Evolutionary conservation across 2,888 invertebrate species (phyloP).

Genomic region (Heteropelma amictum): DNA sequence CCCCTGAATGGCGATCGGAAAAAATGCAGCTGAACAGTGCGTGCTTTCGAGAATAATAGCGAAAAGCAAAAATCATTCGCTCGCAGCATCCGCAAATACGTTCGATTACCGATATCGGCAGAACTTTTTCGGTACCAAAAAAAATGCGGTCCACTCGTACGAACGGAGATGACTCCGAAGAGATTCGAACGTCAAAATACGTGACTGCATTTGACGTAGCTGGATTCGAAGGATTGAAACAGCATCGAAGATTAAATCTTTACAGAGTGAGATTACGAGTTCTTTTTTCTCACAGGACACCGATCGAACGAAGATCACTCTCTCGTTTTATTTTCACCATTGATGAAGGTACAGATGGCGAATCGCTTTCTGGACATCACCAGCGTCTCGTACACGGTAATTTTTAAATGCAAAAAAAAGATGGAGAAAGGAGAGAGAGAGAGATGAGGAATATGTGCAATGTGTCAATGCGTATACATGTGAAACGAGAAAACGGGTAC

Average conservation of each 20-base stretch:
- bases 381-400: not conserved
- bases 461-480: no score
- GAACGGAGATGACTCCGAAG: not conserved
- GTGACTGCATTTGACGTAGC: constrained; percentile 14
- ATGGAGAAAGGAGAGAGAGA: no score
- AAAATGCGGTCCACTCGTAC: not conserved
- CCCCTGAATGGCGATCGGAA: no score
- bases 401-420: no score
- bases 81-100: not conserved
- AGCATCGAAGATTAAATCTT: not conserved
- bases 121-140: not conserved
- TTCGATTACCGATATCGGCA: not conserved
- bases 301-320: no score
- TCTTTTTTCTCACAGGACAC: not conserved
- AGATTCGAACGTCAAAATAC: constrained; percentile 6
- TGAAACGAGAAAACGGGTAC: constrained; percentile 1
- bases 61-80: not conserved
- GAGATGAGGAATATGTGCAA: no score
- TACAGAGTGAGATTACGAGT: constrained; percentile 3
- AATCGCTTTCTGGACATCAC: not conserved
- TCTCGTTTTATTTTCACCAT: not conserved
- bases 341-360: not conserved
- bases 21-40: no score
- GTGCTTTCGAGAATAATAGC: no score
- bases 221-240: constrained; percentile 14